These are phyloP conservation scores for Xylota segnis DNA, from an alignment of 2,888 invertebrate species.

Conservation along the genomic window DNA sequence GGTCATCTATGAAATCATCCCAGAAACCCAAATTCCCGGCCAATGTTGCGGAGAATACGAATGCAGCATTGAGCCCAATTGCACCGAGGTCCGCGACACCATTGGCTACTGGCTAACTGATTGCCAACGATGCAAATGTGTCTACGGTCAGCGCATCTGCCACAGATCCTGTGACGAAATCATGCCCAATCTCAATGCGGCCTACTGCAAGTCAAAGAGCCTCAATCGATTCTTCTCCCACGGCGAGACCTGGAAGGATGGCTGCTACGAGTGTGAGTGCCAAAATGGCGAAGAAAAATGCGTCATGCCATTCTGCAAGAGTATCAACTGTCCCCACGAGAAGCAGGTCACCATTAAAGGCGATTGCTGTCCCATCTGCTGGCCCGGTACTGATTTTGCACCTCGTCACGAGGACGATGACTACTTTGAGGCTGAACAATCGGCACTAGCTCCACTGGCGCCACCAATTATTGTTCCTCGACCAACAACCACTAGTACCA, in stretches of 20 bases:
- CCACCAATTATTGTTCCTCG: conserved; percentile 33
- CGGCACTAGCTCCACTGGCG: conserved; percentile 37
- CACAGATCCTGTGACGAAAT: conserved; percentile 82
- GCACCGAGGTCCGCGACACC: conserved; percentile 79
- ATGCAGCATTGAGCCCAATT: conserved; percentile 84
- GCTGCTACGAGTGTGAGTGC: conserved; percentile 82
- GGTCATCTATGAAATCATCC: conserved; percentile 80
- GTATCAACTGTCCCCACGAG: conserved; percentile 80
- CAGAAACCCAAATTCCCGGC: conserved; percentile 81
- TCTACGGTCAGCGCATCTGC: conserved; percentile 81
- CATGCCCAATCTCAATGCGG: conserved; percentile 78
- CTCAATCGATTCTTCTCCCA: conserved; percentile 81
- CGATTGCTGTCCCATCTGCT: conserved; percentile 83
- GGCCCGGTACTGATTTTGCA: conserved; percentile 79
- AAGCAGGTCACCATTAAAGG: conserved; percentile 81
- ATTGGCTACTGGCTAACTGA: conserved; percentile 81
- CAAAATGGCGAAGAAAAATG: conserved; percentile 82
- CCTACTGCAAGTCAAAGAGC: conserved; percentile 81
- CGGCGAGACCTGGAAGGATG: conserved; percentile 83
- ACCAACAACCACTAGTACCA: conserved; percentile 30
- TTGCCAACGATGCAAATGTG: conserved; percentile 82
- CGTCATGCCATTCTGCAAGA: conserved; percentile 80
- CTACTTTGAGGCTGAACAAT: conserved; percentile 30
- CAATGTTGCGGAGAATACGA: conserved; percentile 86
- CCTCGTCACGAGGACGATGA: conserved; percentile 51